phyloP scores from a whole-genome alignment of 2,888 invertebrate genomes.

The Eristalis intricaria region DNA sequence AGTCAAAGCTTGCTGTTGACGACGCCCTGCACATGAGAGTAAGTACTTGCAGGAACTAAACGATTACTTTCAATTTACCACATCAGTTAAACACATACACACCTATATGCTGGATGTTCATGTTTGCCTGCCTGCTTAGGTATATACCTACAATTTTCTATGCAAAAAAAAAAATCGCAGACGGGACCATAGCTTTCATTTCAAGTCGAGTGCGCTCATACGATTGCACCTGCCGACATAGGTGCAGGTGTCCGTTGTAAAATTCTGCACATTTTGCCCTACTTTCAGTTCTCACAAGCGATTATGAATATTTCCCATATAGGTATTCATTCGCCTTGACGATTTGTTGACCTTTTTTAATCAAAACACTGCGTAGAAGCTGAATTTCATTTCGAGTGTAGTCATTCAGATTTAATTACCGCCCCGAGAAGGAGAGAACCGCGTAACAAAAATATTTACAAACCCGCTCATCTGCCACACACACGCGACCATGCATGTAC shows the following conservation, averaged over 20 bases:
- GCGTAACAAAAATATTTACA: neutral
- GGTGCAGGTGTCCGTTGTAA: neutral
- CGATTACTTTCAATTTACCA: constrained; percentile 1
- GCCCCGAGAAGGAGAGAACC: neutral
- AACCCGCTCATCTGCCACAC: neutral
- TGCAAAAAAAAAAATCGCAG: neutral
- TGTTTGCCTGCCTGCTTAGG: neutral
- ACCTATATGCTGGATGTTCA: neutral
- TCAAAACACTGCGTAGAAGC: neutral
- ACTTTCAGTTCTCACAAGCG: neutral
- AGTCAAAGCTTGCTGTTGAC: neutral
- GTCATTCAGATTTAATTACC: neutral
- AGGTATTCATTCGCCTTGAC: neutral
- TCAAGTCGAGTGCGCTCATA: neutral
- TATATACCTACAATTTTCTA: neutral
- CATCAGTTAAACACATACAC: neutral
- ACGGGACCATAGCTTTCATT: neutral
- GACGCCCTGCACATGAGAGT: neutral
- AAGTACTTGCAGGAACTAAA: neutral
- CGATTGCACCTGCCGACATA: neutral
- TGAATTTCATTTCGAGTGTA: neutral
- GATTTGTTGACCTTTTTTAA: neutral
- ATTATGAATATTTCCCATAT: neutral
- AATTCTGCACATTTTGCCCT: neutral
- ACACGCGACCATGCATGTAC: neutral